Percentiles rank a stretch among this genome's conserved stretches.
These are phyloP conservation scores for Eupithecia pulchellata DNA, from an alignment of 2,888 invertebrate species.

Conservation along the genomic window DNA sequence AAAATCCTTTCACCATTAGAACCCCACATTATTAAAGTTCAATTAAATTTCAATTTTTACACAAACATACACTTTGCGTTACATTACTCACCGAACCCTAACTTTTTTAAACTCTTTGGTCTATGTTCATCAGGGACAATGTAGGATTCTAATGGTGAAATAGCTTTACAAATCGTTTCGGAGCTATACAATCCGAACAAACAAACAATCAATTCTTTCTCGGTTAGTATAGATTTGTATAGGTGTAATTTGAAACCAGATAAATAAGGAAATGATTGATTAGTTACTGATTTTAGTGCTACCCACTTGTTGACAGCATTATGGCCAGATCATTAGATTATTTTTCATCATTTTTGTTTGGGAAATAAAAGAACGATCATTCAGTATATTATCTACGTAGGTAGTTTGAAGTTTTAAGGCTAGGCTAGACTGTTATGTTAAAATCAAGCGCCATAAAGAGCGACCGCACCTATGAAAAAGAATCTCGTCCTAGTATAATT, in stretches of 20 bases:
- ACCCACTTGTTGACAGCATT: conserved; percentile 11
- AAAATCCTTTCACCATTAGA: too few relatives aligned
- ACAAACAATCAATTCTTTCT: too few relatives aligned
- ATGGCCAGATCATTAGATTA: not conserved
- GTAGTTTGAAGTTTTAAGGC: not conserved
- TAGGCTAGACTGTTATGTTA: not conserved
- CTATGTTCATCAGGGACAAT: too few relatives aligned
- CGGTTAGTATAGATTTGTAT: too few relatives aligned
- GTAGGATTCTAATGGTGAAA: too few relatives aligned
- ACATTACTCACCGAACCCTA: too few relatives aligned
- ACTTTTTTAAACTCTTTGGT: too few relatives aligned
- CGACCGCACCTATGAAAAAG: not conserved
- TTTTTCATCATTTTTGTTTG: not conserved
- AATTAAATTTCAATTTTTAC: too few relatives aligned
- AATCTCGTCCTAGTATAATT: not conserved
- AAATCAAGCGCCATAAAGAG: not conserved
- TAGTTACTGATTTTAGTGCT: conserved; percentile 11
- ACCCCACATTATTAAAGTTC: too few relatives aligned
- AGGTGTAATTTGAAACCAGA: conserved; percentile 3
- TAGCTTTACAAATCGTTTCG: too few relatives aligned
- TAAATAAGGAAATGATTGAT: conserved; percentile 8
- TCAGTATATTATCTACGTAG: not conserved
- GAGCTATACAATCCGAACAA: too few relatives aligned
- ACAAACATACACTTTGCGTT: too few relatives aligned
- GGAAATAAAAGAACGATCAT: not conserved